These are phyloP conservation scores for Parazoanthus atlanticus DNA, from an alignment of 92 coral and sea anemone species.

Conservation along the genomic window DNA sequence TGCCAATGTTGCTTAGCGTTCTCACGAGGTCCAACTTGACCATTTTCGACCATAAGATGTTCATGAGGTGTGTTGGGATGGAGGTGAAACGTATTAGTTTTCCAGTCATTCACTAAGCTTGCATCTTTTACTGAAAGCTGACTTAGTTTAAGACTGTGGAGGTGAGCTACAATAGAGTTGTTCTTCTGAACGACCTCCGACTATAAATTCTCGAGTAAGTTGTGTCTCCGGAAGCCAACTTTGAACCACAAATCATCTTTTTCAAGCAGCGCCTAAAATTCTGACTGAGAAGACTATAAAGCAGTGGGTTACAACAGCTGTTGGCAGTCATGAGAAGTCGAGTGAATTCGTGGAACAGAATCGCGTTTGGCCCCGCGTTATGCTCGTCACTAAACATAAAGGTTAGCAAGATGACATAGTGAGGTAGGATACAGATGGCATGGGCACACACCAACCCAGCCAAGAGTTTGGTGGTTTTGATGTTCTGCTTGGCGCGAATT, in stretches of 20 bases:
- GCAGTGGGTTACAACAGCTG: constrained; percentile 59
- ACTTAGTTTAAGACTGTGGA: not conserved
- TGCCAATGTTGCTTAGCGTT: not conserved
- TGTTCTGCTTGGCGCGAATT: constrained; percentile 48
- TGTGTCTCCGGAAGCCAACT: not conserved
- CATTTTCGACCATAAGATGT: not conserved
- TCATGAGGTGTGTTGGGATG: not conserved
- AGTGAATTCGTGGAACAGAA: constrained; percentile 50
- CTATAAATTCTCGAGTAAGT: constrained; percentile 3
- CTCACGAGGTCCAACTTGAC: not conserved
- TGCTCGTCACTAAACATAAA: constrained; percentile 4
- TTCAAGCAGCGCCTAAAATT: constrained; percentile 47
- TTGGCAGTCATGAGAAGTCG: constrained; percentile 56
- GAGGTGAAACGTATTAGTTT: not conserved
- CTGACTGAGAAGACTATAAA: constrained; percentile 55
- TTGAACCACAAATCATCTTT: constrained; percentile 2
- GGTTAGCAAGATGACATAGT: constrained; percentile 38
- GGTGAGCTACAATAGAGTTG: not conserved
- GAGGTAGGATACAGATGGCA: constrained; percentile 44
- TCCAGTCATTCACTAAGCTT: no score
- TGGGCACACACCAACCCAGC: constrained; percentile 29
- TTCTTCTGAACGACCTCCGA: not conserved
- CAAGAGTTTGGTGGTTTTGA: constrained; percentile 51
- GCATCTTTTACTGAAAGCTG: not conserved
- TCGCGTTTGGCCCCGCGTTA: constrained; percentile 28